These are phyloP conservation scores for Strigamia transsilvanica DNA, from an alignment of 2,888 invertebrate genomes.

Conservation along the genomic window DNA sequence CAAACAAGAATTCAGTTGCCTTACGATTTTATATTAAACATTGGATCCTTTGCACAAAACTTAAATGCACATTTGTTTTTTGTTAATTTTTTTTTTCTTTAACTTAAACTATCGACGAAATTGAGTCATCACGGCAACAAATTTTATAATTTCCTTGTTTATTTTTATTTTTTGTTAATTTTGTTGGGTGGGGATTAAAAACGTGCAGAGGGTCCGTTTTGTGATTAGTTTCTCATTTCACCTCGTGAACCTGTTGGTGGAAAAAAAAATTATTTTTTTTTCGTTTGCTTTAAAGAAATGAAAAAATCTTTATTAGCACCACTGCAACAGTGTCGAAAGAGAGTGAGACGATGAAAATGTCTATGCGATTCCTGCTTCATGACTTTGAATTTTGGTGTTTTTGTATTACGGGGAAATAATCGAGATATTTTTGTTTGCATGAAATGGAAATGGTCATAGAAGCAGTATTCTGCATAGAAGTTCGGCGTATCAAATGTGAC, in stretches of 20 bases:
- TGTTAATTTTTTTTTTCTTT: conserved; percentile 1
- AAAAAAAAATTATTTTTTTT: conserved; percentile 1
- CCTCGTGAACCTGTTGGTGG: conserved; percentile 38
- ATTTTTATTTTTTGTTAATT: not conserved
- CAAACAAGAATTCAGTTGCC: conserved; percentile 54
- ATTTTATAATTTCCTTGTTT: not conserved
- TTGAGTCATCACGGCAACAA: too few species aligned
- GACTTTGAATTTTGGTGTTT: conserved; percentile 1
- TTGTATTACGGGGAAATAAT: not conserved
- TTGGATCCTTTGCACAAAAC: conserved; percentile 48
- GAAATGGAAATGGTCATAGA: conserved; percentile 3
- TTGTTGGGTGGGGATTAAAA: not conserved
- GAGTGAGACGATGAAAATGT: not conserved
- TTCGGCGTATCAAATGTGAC: not conserved
- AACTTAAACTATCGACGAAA: not conserved
- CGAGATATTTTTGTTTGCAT: conserved; percentile 27
- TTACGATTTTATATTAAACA: conserved; percentile 7
- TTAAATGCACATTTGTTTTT: not conserved
- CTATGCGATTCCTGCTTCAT: conserved; percentile 12
- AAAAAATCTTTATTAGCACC: conserved; percentile 3
- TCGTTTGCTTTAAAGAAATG: not conserved
- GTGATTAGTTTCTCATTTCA: conserved; percentile 29
- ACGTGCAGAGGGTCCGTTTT: conserved; percentile 48
- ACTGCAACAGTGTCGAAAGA: conserved; percentile 13
- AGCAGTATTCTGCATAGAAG: conserved; percentile 42